A percentile compares a stretch with the other conserved stretches of the same genome.
These are phyloP conservation scores for Notechis scutatus DNA, from an alignment of 2,113 vertebrate genomes.

Conservation along the genomic window DNA sequence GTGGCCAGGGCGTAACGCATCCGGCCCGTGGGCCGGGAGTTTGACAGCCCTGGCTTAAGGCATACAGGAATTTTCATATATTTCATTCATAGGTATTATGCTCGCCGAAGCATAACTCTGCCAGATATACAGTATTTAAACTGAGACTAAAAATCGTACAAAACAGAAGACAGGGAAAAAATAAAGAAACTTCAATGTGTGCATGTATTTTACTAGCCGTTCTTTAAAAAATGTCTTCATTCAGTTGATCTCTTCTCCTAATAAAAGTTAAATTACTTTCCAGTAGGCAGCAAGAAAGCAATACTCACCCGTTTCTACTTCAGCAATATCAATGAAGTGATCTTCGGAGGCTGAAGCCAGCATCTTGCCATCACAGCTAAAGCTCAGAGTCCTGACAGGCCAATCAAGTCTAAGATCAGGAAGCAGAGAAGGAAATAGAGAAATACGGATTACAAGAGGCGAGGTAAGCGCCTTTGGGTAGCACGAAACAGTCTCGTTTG, in stretches of 20 bases:
- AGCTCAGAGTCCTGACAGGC: constrained; percentile 95
- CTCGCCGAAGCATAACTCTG: neutral
- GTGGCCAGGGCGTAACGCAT: no score
- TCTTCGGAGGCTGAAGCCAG: constrained; percentile 94
- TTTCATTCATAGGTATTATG: neutral
- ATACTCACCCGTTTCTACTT: constrained; percentile 90
- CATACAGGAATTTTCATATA: neutral
- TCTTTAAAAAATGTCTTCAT: neutral
- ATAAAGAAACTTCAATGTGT: neutral
- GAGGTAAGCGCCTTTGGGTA: neutral
- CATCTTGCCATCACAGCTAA: constrained; percentile 97
- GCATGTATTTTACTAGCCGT: neutral
- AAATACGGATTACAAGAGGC: neutral
- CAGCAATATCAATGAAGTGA: constrained; percentile 97
- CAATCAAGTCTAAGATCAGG: constrained; percentile 83
- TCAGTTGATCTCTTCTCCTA: neutral
- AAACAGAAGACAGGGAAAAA: neutral
- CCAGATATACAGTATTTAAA: neutral
- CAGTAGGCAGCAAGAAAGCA: neutral
- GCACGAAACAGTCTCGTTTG: neutral
- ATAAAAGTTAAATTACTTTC: neutral
- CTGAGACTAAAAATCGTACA: accelerated
- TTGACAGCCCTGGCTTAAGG: no score
- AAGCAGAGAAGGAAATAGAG: neutral
- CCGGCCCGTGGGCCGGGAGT: no score